Percentiles rank a stretch among this genome's conserved stretches.
phyloP scores from a whole-genome alignment of 2,888 invertebrate species.

The Ariolimax columbianus region DNA sequence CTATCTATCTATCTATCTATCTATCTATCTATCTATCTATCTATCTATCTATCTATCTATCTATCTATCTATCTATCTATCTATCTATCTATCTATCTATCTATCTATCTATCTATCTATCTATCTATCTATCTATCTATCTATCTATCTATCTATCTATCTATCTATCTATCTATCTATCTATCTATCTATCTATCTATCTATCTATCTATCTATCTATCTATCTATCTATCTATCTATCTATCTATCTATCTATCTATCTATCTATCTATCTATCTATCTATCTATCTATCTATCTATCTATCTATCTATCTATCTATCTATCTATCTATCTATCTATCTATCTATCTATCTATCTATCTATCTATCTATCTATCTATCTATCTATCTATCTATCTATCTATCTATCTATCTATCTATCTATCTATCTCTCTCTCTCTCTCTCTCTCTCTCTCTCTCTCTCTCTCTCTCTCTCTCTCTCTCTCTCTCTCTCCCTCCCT shows the following conservation, averaged over 20 bases:
- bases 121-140: neutral
- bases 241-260: neutral
- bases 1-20: constrained; percentile 16
- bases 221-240: neutral
- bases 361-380: neutral
- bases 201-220: constrained; percentile 2
- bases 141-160: neutral
- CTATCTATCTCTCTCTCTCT: neutral
- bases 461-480: constrained; percentile 4
- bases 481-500: constrained; percentile 7
- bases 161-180: neutral
- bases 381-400: constrained; percentile 18
- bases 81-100: neutral
- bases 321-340: neutral
- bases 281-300: neutral
- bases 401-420: neutral
- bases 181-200: neutral
- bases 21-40: neutral
- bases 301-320: neutral
- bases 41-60: neutral
- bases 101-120: neutral
- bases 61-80: neutral
- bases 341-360: neutral
- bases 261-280: neutral
- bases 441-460: neutral